Percentiles rank a stretch among this genome's conserved stretches.
These are phyloP conservation scores for Amphipoea oculea DNA, from an alignment of 2,888 invertebrate genomes.

Conservation along the genomic window DNA sequence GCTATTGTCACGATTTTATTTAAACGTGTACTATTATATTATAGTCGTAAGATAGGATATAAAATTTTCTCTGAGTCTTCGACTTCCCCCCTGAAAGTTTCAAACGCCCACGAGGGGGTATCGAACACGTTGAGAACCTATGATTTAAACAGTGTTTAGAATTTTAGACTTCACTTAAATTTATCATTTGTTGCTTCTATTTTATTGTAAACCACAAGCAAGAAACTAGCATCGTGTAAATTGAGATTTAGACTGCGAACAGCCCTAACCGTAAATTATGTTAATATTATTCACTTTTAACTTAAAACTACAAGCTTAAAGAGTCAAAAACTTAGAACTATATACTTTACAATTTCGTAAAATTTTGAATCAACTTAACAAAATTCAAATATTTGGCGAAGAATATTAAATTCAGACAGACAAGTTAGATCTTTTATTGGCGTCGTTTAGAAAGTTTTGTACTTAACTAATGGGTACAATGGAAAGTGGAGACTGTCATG, in stretches of 20 bases:
- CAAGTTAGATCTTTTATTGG: constrained; percentile 5
- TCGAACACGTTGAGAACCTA: no score
- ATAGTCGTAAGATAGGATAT: no score
- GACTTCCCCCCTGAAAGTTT: no score
- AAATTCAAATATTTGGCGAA: constrained; percentile 24
- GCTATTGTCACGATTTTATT: no score
- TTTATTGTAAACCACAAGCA: no score
- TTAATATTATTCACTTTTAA: constrained; percentile 25
- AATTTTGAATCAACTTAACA: constrained; percentile 18
- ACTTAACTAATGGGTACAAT: constrained; percentile 6
- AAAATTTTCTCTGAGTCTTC: no score
- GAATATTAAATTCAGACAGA: constrained; percentile 21
- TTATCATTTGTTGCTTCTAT: no score
- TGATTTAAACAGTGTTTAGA: no score
- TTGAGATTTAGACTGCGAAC: neutral
- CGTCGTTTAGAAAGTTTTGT: constrained; percentile 29
- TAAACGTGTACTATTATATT: no score
- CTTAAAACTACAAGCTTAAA: constrained; percentile 14
- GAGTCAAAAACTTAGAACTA: constrained; percentile 9
- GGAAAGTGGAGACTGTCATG: neutral
- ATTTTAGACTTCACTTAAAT: no score
- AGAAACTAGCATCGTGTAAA: no score
- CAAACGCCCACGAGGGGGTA: no score
- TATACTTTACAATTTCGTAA: constrained; percentile 25
- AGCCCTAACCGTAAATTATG: constrained; percentile 3